Base-by-base conservation (phyloP, 2,888 invertebrate genomes). In the Sussaba pulchella region DNA sequence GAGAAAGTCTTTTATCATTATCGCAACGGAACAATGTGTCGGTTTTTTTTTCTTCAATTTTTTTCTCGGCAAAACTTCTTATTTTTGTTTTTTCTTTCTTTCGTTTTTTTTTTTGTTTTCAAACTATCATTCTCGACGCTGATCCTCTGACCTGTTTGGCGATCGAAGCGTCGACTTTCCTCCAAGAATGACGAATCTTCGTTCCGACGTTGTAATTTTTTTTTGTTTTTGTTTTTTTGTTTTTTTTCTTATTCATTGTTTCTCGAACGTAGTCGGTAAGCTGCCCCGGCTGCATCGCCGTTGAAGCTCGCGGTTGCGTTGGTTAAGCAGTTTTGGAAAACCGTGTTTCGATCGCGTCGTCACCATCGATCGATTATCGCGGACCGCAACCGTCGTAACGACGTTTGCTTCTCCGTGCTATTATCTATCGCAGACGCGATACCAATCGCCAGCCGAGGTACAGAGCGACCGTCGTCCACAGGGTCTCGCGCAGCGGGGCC, bases 401-500 rank as follows among this genome's bases (percentile, higher is more conserved):
- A 66, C 77, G 70, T 82, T 81, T 81, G 72, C 77, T 76, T 66
- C 76, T 63, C 54, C 76, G 69, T 10, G 67, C 71, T 8, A 52
- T 76, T 78, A 82, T 89, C 90, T 92, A 92, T 92, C 92, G 92
- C 72, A 92, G 87, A 80, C 91, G 91, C 2, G 92, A 92, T 21
- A 92, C 92, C 57, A 92, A 86, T 83, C 92, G 89, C 92, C 92
- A 92, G 52, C 92, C 92, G 26, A 92, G 89, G 82, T 92, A 92
- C 41, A 92, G 86, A 57, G 92, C 92, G 24, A 92, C 89, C 81
- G 92, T 92, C 87, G 92, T 91, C 92, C 92, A 92, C 19, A 92
- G 85, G 0, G 92, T 92, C 81, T 92, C 92, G 64, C 92, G 90
- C 1, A 92, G 78, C n/a, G 92, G 91, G 9, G 91, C 91, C 26